Evolutionary conservation across 2,113 vertebrate species (phyloP), one percentile per base, ranked within the genome.

Genomic region (Phylloscopus trochiloides): DNA sequence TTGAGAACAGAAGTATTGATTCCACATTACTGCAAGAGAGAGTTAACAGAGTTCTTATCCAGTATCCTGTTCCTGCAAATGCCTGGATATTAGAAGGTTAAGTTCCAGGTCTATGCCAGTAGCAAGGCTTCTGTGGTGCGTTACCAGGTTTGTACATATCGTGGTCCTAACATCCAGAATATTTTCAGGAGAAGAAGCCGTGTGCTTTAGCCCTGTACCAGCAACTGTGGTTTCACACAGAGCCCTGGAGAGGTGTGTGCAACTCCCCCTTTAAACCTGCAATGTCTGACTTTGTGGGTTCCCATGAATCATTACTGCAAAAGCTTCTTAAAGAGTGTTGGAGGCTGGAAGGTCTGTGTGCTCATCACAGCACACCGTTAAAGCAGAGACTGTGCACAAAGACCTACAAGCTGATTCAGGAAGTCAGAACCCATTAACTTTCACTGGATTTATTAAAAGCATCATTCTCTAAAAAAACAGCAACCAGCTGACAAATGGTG

Each of bases 311-410:
- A 32, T 10, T 25, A 17, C 66, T 58, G 43, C 36, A 57, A 65
- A 76, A 34, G 18, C 29, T 57, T 42, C 62, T 43, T 22, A 34
- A 42, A 79, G 43, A 20, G 6, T 9, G 2, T 22, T 19, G 38
- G 61, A 59, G 12, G 43, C 25, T 26, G 43, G 26, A 36, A 12
- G 20, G 17, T 32, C n/a, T 50, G 3, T 6, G 20, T 17, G 25
- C 21, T 47, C 20, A 3, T 31, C 24, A 2, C 0, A 48, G 22
- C 7, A 18, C 36, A 6, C 9, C 1, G 32, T 14, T 54, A 43
- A 15, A 67, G 82, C 31, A 66, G 24, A 24, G 17, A 28, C 51
- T 21, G 24, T 6, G 26, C 62, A 71, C 55, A 66, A 5, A 54
- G 87, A 40, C 36, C 43, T 14, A 8, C 11, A 32, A 28, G 26